phyloP scores from a whole-genome alignment of 2,888 invertebrate species.

The Lagria hirta region DNA sequence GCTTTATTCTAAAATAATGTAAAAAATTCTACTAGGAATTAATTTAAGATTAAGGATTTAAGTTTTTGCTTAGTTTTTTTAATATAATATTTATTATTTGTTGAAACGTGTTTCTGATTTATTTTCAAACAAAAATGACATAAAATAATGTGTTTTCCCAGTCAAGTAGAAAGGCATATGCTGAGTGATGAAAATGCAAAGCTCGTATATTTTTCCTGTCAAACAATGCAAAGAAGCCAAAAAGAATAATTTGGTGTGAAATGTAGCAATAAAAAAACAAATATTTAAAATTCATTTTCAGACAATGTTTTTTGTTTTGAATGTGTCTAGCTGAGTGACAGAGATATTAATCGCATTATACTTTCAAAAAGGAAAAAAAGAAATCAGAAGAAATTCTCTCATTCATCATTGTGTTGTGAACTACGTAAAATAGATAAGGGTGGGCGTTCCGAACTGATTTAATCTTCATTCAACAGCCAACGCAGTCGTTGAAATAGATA shows the following conservation, averaged over 20 bases:
- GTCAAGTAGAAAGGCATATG: no score
- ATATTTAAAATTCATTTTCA: slow-evolving; percentile 5
- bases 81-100: no score
- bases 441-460: slow-evolving; percentile 22
- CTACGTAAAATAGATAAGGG: slow-evolving; percentile 34
- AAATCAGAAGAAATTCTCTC: slow-evolving; percentile 24
- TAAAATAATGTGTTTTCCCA: no score
- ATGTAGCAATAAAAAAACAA: slow-evolving; percentile 8
- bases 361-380: slow-evolving; percentile 26
- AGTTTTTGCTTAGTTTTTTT: no score
- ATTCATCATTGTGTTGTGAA: slow-evolving; percentile 34
- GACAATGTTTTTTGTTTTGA: slow-evolving; percentile 8
- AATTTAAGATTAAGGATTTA: no score
- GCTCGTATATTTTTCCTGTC: no score
- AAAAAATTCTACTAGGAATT: no score
- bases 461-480: slow-evolving; percentile 23
- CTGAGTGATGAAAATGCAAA: no score
- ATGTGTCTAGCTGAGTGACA: slow-evolving; percentile 6
- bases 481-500: slow-evolving; percentile 15
- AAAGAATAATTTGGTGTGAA: slow-evolving; percentile 12
- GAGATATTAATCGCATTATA: slow-evolving; percentile 31
- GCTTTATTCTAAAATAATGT: no score
- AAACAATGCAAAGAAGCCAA: no score
- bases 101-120: no score
- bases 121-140: no score